Evolutionary conservation across 1,140 invertebrate species (phyloP), one percentile per base, ranked within the genome.

Genomic region (Mizuhopecten yessoensis): DNA sequence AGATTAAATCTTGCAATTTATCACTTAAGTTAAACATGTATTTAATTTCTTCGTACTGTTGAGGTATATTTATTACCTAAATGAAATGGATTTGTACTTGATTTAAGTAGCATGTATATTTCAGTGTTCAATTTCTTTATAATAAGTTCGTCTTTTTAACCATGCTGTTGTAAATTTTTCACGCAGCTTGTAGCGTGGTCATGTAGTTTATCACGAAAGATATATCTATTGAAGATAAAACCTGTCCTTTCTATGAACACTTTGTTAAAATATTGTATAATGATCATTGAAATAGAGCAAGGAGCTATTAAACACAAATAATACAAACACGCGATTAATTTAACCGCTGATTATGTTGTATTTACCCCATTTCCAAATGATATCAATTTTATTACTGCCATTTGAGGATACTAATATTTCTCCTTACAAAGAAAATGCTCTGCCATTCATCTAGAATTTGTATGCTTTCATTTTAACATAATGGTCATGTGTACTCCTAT

Each of bases 401-500:
- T 75, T 75, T 75, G 57, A 75, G 29, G 0, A 29, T 75, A 29
- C 29, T 23, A 75, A 75, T 75, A 75, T 75, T 17, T 29, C 29
- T 75, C 57, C n/a, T 75, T 75, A 29, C 57, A 75, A 29, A 75
- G 23, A 17, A n/a, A 75, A 75, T 75, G 57, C 29, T 29, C 57
- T 5, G 23, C 57, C 23, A 17, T 75, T 75, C n/a, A 29, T 75
- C 57, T 75, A 5, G 57, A 75, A 75, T 75, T 75, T 75, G 57
- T 75, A n/a, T 75, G 57, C 57, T 75, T 75, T 29, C 57, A 75
- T 75, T 75, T 29, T 3, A 29, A 29, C 57, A 75, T 75, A 75
- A 75, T 75, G 29, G 57, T 75, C 57, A n/a, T n/a, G 57, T 75
- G 57, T 75, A 75, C 57, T 75, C 23, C n/a, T n/a, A n/a, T n/a